Evolutionary conservation across 2,888 invertebrate species (phyloP).

Genomic region (Ophion ventricosus): DNA sequence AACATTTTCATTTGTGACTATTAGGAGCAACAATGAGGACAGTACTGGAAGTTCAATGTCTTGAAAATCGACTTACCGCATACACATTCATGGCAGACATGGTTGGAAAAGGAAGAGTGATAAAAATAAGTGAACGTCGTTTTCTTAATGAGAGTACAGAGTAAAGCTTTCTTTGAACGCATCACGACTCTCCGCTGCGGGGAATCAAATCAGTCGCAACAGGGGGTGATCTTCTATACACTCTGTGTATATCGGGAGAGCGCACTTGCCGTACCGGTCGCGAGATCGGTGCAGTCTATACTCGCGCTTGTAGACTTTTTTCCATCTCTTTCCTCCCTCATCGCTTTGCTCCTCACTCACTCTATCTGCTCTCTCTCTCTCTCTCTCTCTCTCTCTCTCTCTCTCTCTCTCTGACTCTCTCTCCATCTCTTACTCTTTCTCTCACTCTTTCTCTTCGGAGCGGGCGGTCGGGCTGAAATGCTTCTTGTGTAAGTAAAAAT

Average conservation of each 20-base stretch:
- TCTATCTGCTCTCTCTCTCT: constrained; percentile 37
- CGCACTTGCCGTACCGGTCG: constrained; percentile 65
- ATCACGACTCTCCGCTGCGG: constrained; percentile 61
- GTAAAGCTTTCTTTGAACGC: constrained; percentile 82
- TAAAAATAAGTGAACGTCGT: constrained; percentile 69
- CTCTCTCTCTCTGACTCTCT: constrained; percentile 26
- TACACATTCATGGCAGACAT: not conserved
- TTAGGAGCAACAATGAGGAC: constrained; percentile 14
- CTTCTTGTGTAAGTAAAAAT: constrained; percentile 84
- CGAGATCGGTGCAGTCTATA: constrained; percentile 38
- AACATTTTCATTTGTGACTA: constrained; percentile 71
- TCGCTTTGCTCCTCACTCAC: constrained; percentile 41
- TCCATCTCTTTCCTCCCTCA: constrained; percentile 40
- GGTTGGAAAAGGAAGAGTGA: constrained; percentile 47
- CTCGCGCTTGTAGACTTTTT: constrained; percentile 81
- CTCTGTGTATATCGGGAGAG: constrained; percentile 16
- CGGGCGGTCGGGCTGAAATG: constrained; percentile 81
- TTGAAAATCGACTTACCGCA: not conserved
- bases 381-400: constrained; percentile 35
- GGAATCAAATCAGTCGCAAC: constrained; percentile 66
- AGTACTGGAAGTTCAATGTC: not conserved
- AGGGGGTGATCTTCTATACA: constrained; percentile 50
- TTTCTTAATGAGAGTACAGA: constrained; percentile 83
- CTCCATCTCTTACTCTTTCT: constrained; percentile 36
- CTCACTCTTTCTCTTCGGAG: constrained; percentile 58